phyloP scores from a whole-genome alignment of 2,797 vertebrate genomes.

The Myotis daubentonii region DNA sequence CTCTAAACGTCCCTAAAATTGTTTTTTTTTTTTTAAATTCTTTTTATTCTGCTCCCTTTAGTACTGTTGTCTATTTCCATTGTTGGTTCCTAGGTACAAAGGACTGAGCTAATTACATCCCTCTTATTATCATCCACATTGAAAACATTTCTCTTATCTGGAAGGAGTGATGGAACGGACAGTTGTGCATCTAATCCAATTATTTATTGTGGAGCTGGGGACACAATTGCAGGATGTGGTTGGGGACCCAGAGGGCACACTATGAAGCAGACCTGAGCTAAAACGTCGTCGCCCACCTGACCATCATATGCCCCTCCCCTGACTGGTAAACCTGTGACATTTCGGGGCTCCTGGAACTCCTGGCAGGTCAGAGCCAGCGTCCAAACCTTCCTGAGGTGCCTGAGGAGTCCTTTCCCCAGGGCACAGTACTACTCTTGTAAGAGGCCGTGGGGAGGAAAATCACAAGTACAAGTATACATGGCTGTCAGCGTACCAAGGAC shows the following conservation, averaged over 20 bases:
- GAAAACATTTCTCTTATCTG: neutral
- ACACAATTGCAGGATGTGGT: neutral
- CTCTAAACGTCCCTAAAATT: neutral
- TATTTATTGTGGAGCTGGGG: neutral
- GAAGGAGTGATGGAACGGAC: neutral
- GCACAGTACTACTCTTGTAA: neutral
- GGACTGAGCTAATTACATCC: neutral
- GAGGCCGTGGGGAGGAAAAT: neutral
- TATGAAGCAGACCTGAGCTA: neutral
- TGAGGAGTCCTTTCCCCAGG: neutral
- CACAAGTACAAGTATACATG: neutral
- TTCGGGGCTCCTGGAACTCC: neutral
- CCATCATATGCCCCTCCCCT: too few species aligned
- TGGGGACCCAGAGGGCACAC: neutral
- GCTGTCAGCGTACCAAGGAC: neutral
- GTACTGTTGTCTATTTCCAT: neutral
- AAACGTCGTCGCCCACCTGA: neutral
- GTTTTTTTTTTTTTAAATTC: neutral
- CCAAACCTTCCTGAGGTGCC: neutral
- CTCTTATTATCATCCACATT: neutral
- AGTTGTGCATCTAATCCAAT: neutral
- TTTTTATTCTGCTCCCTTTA: neutral
- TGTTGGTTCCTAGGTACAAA: neutral
- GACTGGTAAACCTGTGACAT: neutral
- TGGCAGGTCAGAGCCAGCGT: neutral